A percentile compares a stretch with the other conserved stretches of the same genome.
These are phyloP conservation scores for Lomographa bimaculata DNA, from an alignment of 2,888 invertebrate species.

Conservation along the genomic window DNA sequence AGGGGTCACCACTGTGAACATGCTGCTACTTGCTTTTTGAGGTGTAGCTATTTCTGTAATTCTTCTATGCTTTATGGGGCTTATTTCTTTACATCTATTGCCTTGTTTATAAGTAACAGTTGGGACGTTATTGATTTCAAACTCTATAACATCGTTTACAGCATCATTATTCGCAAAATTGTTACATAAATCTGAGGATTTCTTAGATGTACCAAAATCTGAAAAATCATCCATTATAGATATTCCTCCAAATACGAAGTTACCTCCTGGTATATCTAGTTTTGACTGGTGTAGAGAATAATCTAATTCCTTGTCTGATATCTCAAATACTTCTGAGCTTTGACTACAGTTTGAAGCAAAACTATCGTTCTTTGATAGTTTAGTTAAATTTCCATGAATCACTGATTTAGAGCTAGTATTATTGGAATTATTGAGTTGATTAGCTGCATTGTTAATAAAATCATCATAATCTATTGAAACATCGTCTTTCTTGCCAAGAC, in stretches of 20 bases:
- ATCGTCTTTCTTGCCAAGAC: constrained; percentile 53
- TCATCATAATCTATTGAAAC: constrained; percentile 73
- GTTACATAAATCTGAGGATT: constrained; percentile 17
- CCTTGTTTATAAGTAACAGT: constrained; percentile 1
- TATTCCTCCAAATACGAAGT: constrained; percentile 50
- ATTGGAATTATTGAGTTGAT: constrained; percentile 8
- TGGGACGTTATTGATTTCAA: too few relatives aligned
- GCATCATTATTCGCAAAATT: constrained; percentile 5
- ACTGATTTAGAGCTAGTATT: constrained; percentile 9
- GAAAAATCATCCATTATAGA: constrained; percentile 47
- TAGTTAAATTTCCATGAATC: constrained; percentile 1
- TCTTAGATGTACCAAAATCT: constrained; percentile 22
- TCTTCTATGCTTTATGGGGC: constrained; percentile 42
- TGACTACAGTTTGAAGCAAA: constrained; percentile 42
- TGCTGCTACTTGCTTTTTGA: constrained; percentile 31
- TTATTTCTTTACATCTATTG: constrained; percentile 32
- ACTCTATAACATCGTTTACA: not conserved
- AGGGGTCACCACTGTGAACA: constrained; percentile 54
- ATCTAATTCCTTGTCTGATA: constrained; percentile 85
- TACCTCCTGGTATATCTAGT: constrained; percentile 35
- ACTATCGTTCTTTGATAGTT: constrained; percentile 17
- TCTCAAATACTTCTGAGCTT: constrained; percentile 54
- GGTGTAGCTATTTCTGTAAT: constrained; percentile 33
- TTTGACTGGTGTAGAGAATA: constrained; percentile 80
- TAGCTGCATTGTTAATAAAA: constrained; percentile 33